Conservation (phyloP, 2,888 invertebrate genomes). For the Lithophane leautieri region DNA sequence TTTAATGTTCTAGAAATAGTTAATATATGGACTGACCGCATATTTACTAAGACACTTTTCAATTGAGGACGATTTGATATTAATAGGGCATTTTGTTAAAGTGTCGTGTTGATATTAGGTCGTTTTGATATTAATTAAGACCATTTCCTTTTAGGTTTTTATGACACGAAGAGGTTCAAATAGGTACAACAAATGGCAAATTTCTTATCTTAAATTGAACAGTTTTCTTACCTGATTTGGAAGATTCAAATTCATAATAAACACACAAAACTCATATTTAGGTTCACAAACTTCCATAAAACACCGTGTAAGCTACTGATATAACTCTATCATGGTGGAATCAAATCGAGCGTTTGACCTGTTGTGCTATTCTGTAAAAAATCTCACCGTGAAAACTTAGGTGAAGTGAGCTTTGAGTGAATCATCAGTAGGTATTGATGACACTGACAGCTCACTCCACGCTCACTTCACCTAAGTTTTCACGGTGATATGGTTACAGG, state of each 20-base stretch:
- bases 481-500: no score
- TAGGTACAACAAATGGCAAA: not conserved
- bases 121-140: no score
- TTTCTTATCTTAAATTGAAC: not conserved
- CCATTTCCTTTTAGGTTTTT: not conserved
- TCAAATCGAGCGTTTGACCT: conserved; percentile 76
- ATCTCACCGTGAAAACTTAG: no score
- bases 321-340: conserved; percentile 76
- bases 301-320: conserved; percentile 66
- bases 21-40: not conserved
- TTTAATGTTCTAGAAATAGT: not conserved
- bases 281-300: conserved; percentile 46
- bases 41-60: not conserved
- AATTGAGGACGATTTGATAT: no score
- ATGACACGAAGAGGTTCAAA: not conserved
- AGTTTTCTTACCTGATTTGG: not conserved
- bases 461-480: no score
- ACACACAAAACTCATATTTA: conserved; percentile 8
- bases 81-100: no score
- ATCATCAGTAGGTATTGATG: no score
- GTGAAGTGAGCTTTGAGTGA: no score
- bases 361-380: no score
- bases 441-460: no score
- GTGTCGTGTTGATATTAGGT: no score
- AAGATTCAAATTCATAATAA: not conserved